Conservation (phyloP, 2,888 invertebrate genomes). For the Ormyrus pomaceus region DNA sequence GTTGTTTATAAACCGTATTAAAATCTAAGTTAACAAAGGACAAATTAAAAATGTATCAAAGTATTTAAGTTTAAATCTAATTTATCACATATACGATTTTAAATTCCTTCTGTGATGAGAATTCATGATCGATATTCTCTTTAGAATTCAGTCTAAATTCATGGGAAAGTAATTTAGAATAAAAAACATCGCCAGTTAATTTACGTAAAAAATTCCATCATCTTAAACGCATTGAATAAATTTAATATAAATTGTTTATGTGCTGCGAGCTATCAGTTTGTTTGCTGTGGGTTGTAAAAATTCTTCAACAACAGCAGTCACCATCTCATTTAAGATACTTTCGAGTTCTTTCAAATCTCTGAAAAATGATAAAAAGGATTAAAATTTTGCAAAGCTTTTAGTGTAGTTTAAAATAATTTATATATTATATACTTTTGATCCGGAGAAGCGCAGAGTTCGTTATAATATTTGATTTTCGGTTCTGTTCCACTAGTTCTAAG, state of each 20-base stretch:
- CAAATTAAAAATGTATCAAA: not conserved
- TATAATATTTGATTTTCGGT: constrained; percentile 99
- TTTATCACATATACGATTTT: constrained; percentile 40
- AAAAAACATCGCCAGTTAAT: constrained; percentile 9
- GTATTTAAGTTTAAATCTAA: constrained; percentile 9
- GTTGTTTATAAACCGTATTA: constrained; percentile 34
- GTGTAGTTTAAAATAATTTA: constrained; percentile 7
- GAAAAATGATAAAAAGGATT: constrained; percentile 56
- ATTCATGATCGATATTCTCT: constrained; percentile 21
- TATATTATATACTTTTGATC: constrained; percentile 78
- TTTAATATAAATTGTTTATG: constrained; percentile 55
- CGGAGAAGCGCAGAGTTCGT: constrained; percentile 88
- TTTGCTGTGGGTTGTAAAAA: constrained; percentile 88
- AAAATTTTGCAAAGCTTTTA: not conserved
- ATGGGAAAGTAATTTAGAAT: constrained; percentile 25
- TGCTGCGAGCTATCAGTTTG: constrained; percentile 77
- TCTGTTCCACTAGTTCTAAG: constrained; percentile 98
- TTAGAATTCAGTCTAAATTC: constrained; percentile 12
- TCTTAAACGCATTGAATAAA: not conserved
- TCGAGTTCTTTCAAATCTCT: constrained; percentile 83
- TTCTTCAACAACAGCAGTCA: constrained; percentile 86
- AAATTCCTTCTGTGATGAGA: constrained; percentile 5
- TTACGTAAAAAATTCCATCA: constrained; percentile 9
- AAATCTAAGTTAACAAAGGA: constrained; percentile 28
- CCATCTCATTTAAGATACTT: constrained; percentile 83